These are phyloP conservation scores for Allacma fusca DNA, from an alignment of 2,888 invertebrate genomes.

Conservation along the genomic window DNA sequence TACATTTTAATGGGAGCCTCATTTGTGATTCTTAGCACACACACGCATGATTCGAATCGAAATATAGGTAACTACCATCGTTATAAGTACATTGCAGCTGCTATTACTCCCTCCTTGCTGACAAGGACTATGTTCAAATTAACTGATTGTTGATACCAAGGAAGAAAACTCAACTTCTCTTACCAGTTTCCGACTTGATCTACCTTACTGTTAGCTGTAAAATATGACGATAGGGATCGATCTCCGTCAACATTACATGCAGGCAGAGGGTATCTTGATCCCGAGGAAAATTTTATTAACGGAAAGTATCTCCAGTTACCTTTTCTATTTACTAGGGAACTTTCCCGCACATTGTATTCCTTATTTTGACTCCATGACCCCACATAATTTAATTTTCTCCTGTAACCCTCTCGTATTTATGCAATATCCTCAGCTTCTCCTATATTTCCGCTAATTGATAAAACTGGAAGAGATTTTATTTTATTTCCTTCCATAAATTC, in stretches of 20 bases:
- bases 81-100: not conserved
- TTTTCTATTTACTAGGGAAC: too few relatives aligned
- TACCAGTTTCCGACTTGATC: constrained; percentile 38
- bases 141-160: constrained; percentile 40
- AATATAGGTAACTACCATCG: not conserved
- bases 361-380: too few relatives aligned
- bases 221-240: constrained; percentile 34
- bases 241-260: constrained; percentile 31
- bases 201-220: constrained; percentile 42
- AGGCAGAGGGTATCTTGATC: not conserved
- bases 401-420: too few relatives aligned
- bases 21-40: constrained; percentile 35
- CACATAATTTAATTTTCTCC: too few relatives aligned
- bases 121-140: constrained; percentile 35
- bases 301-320: not conserved
- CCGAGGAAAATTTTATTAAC: constrained; percentile 19
- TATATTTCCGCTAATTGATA: too few relatives aligned
- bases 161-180: constrained; percentile 16
- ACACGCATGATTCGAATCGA: constrained; percentile 24
- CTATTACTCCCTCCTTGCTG: constrained; percentile 4
- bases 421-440: too few relatives aligned
- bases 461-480: too few relatives aligned
- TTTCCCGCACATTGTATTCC: not conserved
- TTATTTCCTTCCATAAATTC: too few relatives aligned
- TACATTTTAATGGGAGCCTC: constrained; percentile 29